These are phyloP conservation scores for Antennarius maculatus DNA, from an alignment of 2,797 vertebrate genomes.

Conservation along the genomic window DNA sequence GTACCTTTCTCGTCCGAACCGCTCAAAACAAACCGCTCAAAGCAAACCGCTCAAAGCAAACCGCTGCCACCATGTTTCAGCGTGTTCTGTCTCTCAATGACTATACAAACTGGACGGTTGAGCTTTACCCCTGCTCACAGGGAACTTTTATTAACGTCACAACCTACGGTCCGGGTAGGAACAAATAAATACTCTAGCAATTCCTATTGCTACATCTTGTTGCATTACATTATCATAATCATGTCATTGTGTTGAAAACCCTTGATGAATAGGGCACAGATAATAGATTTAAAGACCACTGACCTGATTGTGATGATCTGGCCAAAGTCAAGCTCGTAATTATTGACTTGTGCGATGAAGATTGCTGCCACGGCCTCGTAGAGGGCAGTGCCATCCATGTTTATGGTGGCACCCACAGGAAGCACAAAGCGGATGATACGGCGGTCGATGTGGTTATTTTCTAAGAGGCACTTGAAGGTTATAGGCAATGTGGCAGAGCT, in stretches of 20 bases:
- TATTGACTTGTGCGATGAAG: slow-evolving; percentile 97
- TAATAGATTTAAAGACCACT: slow-evolving; percentile 18
- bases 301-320: slow-evolving; percentile 98
- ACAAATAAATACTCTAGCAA: too few species aligned
- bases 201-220: too few species aligned
- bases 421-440: slow-evolving; percentile 94
- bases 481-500: slow-evolving; percentile 97
- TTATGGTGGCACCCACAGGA: slow-evolving; percentile 89
- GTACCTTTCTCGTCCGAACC: too few species aligned
- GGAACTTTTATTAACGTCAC: too few species aligned
- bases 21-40: too few species aligned
- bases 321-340: slow-evolving; percentile 95
- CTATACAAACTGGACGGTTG: too few species aligned
- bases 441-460: slow-evolving; percentile 96
- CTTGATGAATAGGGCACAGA: slow-evolving; percentile 50
- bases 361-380: slow-evolving; percentile 96
- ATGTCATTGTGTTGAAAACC: slow-evolving; percentile 34
- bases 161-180: too few species aligned
- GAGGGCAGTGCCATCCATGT: slow-evolving; percentile 75
- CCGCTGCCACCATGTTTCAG: too few species aligned
- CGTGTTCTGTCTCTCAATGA: too few species aligned
- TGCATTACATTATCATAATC: background rate
- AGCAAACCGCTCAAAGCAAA: too few species aligned
- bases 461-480: slow-evolving; percentile 98
- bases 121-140: too few species aligned